Conservation (phyloP, 2,113 vertebrate species). For the Chlamydotis undulata region DNA sequence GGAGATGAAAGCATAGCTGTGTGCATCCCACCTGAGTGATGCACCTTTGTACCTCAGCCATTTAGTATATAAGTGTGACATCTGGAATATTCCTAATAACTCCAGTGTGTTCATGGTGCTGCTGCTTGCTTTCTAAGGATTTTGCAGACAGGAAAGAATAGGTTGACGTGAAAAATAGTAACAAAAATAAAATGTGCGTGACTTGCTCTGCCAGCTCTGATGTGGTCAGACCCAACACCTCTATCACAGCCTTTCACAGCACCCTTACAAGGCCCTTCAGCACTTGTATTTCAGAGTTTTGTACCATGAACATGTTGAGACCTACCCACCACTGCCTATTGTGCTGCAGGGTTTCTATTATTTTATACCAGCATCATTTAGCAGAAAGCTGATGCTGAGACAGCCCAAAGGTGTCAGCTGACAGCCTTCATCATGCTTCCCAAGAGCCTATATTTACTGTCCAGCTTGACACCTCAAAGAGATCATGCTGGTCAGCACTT, state of each 20-base stretch:
- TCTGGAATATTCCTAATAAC: not conserved
- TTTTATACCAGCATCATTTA: not conserved
- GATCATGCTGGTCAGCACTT: not conserved
- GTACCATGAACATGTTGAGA: not conserved
- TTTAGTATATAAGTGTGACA: not conserved
- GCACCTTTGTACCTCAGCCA: not conserved
- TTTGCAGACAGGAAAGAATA: not conserved
- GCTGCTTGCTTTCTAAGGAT: not conserved
- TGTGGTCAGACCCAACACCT: not conserved
- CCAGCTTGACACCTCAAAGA: not conserved
- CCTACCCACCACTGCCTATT: not conserved
- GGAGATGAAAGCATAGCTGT: not conserved
- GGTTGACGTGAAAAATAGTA: not conserved
- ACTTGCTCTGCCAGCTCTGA: not conserved
- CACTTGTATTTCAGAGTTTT: not conserved
- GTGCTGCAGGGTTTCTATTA: not conserved
- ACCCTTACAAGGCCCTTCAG: not conserved
- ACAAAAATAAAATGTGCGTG: not conserved
- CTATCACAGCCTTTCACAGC: not conserved
- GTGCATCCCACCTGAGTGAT: not conserved
- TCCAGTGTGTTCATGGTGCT: not conserved
- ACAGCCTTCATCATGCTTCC: not conserved
- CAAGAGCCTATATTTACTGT: not conserved
- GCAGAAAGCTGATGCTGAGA: not conserved
- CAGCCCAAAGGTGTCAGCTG: not conserved